These are phyloP conservation scores for Aleiodes sp. DNA, from an alignment of 1,140 invertebrate species.

Conservation along the genomic window DNA sequence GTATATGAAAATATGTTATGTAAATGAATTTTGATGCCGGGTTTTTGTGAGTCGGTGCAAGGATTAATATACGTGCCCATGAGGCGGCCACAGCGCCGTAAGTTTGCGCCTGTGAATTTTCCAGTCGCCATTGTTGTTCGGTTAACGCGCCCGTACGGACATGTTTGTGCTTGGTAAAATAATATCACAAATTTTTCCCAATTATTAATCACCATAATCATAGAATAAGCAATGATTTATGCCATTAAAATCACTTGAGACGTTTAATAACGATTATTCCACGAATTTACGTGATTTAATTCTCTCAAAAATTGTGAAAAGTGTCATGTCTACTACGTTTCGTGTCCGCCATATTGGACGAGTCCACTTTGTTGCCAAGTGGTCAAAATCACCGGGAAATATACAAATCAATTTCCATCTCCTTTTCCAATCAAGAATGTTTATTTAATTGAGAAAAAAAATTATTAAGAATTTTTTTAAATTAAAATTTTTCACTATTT, in stretches of 20 bases:
- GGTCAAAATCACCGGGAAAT: constrained; percentile 16
- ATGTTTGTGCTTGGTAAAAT: constrained; percentile 25
- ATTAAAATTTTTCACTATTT: neutral
- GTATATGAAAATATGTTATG: constrained; percentile 44
- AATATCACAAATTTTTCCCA: neutral
- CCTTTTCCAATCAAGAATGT: too few species aligned
- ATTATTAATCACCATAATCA: neutral
- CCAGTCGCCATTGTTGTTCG: constrained; percentile 53
- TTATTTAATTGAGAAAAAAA: too few species aligned
- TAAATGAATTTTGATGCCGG: constrained; percentile 44
- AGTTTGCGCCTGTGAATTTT: constrained; percentile 51
- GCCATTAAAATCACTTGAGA: neutral
- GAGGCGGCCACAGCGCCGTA: constrained; percentile 39
- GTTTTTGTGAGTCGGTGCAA: constrained; percentile 15
- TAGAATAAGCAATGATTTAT: neutral
- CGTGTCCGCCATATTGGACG: constrained; percentile 60
- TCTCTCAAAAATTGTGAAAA: constrained; percentile 11
- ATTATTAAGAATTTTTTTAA: too few species aligned
- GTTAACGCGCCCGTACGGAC: constrained; percentile 41
- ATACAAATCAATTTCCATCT: neutral
- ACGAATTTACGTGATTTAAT: neutral
- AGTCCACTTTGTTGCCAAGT: constrained; percentile 57
- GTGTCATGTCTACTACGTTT: constrained; percentile 34
- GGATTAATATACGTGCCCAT: constrained; percentile 28
- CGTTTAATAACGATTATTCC: neutral